These are phyloP conservation scores for Macrostomum lignano DNA, from an alignment of 1,140 invertebrate genomes.

Conservation along the genomic window DNA sequence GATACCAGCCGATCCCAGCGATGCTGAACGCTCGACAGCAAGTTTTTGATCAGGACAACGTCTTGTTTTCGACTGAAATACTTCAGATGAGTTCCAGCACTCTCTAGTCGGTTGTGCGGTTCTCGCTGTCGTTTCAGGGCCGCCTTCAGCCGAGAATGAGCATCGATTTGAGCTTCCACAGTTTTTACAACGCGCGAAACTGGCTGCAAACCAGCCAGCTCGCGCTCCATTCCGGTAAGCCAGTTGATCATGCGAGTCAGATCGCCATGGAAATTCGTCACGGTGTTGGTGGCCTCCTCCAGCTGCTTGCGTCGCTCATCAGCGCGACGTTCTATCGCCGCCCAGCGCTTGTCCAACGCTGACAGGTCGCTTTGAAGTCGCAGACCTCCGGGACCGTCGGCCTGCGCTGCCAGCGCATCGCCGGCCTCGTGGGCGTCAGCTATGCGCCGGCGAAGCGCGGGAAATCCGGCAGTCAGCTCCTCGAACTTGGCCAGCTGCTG, in stretches of 20 bases:
- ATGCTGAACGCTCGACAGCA: constrained; percentile 79
- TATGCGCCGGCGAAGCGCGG: too few relatives aligned
- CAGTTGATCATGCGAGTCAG: constrained; percentile 64
- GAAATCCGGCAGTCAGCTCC: too few relatives aligned
- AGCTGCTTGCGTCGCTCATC: neutral
- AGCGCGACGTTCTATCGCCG: constrained; percentile 23
- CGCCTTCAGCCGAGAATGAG: constrained; percentile 72
- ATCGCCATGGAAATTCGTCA: constrained; percentile 54
- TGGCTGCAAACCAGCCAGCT: constrained; percentile 53
- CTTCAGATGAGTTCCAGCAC: constrained; percentile 82
- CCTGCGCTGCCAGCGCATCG: too few relatives aligned
- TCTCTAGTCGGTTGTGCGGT: constrained; percentile 71
- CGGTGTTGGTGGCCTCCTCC: constrained; percentile 6
- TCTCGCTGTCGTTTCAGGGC: constrained; percentile 74
- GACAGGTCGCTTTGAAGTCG: too few relatives aligned
- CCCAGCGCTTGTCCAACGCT: constrained; percentile 77
- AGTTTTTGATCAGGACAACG: constrained; percentile 88
- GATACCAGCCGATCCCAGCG: constrained; percentile 84
- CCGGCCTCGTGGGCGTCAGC: too few relatives aligned
- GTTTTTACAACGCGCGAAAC: constrained; percentile 72
- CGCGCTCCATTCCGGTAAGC: constrained; percentile 72
- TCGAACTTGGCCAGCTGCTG: constrained; percentile 87
- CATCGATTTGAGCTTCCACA: constrained; percentile 65
- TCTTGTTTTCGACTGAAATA: constrained; percentile 98
- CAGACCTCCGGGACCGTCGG: too few relatives aligned